Evolutionary conservation across 2,113 vertebrate species (phyloP).

Genomic region (Microtus pennsylvanicus): DNA sequence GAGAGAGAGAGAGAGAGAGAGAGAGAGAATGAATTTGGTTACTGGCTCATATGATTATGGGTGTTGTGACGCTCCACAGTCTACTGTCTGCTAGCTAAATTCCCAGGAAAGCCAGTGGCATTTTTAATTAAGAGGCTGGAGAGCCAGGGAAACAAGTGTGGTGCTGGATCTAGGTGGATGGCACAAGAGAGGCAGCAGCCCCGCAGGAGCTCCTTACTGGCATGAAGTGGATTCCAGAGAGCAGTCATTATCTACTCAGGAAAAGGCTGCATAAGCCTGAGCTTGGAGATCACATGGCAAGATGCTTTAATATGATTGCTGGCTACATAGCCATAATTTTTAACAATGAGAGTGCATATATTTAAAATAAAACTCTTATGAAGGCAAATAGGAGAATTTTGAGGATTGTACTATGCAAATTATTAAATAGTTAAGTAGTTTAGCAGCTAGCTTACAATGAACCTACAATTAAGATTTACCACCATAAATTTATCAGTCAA

Average conservation of each 20-base stretch:
- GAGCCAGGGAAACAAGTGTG: neutral
- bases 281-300: neutral
- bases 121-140: neutral
- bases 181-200: neutral
- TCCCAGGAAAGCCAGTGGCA: neutral
- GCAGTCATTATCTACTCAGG: neutral
- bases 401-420: constrained; percentile 62
- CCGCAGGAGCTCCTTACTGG: neutral
- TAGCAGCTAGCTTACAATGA: constrained; percentile 73
- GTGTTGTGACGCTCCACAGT: neutral
- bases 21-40: too few relatives aligned
- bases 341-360: constrained; percentile 54
- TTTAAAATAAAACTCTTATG: constrained; percentile 59
- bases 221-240: neutral
- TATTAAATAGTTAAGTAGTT: constrained; percentile 66
- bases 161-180: neutral
- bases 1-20: neutral
- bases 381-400: constrained; percentile 63
- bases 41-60: neutral
- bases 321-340: constrained; percentile 30
- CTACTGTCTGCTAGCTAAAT: neutral
- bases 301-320: neutral
- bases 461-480: constrained; percentile 76
- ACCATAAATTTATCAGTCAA: constrained; percentile 79
- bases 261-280: neutral